Conservation (phyloP, 2,888 invertebrate genomes). For the Watsonalla cultraria region DNA sequence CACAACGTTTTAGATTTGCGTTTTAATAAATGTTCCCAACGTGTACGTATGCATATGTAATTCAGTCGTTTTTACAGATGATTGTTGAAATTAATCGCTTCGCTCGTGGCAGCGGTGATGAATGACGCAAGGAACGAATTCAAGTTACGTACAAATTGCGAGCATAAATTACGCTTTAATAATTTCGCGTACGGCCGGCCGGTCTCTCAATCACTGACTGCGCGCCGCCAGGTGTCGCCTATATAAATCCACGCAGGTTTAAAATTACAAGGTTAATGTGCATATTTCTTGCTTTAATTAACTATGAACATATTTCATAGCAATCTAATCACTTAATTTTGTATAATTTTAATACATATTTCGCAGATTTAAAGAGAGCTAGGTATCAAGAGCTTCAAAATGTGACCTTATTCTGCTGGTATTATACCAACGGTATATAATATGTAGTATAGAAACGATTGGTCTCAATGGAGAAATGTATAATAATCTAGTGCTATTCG, state of each 20-base stretch:
- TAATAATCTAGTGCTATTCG: no score
- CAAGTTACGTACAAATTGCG: slow-evolving; percentile 74
- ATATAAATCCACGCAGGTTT: slow-evolving; percentile 58
- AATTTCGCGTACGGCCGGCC: slow-evolving; percentile 65
- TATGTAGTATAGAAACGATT: no score
- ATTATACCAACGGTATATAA: no score
- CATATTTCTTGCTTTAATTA: slow-evolving; percentile 12
- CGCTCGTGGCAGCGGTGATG: slow-evolving; percentile 55
- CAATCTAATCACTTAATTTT: no score
- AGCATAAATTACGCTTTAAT: slow-evolving; percentile 76
- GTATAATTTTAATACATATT: no score
- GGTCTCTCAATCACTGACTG: slow-evolving; percentile 55
- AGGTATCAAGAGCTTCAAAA: no score
- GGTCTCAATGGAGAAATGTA: no score
- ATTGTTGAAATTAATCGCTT: slow-evolving; percentile 66
- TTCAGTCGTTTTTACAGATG: slow-evolving; percentile 53
- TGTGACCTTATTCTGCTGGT: no score
- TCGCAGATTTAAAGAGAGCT: no score
- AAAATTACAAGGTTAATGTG: slow-evolving; percentile 50
- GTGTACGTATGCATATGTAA: slow-evolving; percentile 23
- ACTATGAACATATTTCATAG: no score
- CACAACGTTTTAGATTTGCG: background rate
- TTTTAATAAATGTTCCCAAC: slow-evolving; percentile 3
- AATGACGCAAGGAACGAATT: slow-evolving; percentile 73
- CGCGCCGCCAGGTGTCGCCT: slow-evolving; percentile 62